A percentile compares a stretch with the other conserved stretches of the same genome.
These are phyloP conservation scores for Oopsacas minuta DNA, from an alignment of 37 sponge, comb jelly and placozoan species.

Conservation along the genomic window DNA sequence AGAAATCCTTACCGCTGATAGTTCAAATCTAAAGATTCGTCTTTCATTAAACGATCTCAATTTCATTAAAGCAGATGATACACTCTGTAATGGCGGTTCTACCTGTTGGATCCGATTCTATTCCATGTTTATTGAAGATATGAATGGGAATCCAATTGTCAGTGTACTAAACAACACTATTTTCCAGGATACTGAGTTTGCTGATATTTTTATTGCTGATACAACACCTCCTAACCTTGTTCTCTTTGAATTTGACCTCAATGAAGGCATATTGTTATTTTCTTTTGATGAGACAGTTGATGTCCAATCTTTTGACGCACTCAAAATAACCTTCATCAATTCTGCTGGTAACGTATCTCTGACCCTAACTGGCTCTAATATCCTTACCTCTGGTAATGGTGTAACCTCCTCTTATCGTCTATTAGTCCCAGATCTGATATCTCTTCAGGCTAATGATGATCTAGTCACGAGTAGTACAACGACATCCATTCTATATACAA, in stretches of 20 bases:
- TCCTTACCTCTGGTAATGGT: conserved; percentile 6
- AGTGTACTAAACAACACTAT: conserved; percentile 21
- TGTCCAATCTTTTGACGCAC: conserved; percentile 30
- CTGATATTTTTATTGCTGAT: conserved; percentile 32
- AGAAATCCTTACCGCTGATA: conserved; percentile 18
- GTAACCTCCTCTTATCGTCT: conserved; percentile 29
- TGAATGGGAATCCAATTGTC: conserved; percentile 46
- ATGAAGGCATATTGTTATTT: conserved; percentile 31
- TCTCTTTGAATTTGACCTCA: conserved; percentile 43
- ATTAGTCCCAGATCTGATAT: conserved; percentile 26
- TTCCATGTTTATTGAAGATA: conserved; percentile 33
- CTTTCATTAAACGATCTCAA: background rate
- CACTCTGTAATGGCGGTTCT: conserved; percentile 30
- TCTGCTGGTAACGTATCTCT: conserved; percentile 30
- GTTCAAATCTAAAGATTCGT: background rate
- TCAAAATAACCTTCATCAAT: conserved; percentile 37
- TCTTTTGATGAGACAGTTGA: conserved; percentile 70
- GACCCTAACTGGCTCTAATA: conserved; percentile 32
- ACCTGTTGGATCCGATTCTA: conserved; percentile 59
- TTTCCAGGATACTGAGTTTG: background rate
- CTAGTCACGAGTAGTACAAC: conserved; percentile 35
- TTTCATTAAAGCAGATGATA: conserved; percentile 1
- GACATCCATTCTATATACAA: conserved; percentile 43
- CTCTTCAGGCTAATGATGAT: conserved; percentile 43
- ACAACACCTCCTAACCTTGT: conserved; percentile 43